These are phyloP conservation scores for Panorpa germanica DNA, from an alignment of 2,888 invertebrate species.

Conservation along the genomic window DNA sequence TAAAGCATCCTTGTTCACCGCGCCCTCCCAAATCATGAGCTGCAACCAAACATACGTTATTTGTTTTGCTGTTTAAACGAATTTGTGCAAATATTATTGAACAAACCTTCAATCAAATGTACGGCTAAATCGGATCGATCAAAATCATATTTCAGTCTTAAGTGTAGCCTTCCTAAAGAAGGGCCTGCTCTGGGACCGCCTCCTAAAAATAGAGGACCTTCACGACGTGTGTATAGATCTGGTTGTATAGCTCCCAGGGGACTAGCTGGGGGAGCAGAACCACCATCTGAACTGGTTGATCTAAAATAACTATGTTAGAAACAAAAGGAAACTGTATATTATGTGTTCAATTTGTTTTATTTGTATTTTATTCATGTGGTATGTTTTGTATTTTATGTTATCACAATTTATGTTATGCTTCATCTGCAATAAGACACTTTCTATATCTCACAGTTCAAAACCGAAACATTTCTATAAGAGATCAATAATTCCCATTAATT, in stretches of 20 bases:
- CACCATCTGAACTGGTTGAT: too few relatives aligned
- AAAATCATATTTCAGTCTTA: conserved; percentile 75
- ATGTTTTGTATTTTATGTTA: too few relatives aligned
- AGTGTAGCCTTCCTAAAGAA: conserved; percentile 62
- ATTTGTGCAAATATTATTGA: conserved; percentile 7
- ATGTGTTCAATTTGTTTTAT: too few relatives aligned
- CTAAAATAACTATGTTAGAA: too few relatives aligned
- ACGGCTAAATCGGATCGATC: conserved; percentile 77
- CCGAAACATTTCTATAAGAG: too few relatives aligned
- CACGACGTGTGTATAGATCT: conserved; percentile 65
- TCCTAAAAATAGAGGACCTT: conserved; percentile 57
- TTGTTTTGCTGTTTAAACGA: conserved; percentile 4
- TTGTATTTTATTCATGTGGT: too few relatives aligned
- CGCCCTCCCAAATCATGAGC: conserved; percentile 71
- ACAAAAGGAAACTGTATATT: too few relatives aligned
- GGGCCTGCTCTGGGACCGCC: conserved; percentile 38
- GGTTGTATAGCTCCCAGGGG: conserved; percentile 70
- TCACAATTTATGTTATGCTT: too few relatives aligned
- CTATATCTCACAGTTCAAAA: too few relatives aligned
- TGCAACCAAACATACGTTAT: conserved; percentile 18
- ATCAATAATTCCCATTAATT: too few relatives aligned
- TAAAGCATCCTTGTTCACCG: conserved; percentile 72
- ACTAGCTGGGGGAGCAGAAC: conserved; percentile 27
- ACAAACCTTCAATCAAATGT: conserved; percentile 74
- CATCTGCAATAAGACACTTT: too few relatives aligned